Evolutionary conservation across 2,797 vertebrate genomes (phyloP), one percentile per base, ranked within the genome.

Genomic region (Carcharodon carcharias): DNA sequence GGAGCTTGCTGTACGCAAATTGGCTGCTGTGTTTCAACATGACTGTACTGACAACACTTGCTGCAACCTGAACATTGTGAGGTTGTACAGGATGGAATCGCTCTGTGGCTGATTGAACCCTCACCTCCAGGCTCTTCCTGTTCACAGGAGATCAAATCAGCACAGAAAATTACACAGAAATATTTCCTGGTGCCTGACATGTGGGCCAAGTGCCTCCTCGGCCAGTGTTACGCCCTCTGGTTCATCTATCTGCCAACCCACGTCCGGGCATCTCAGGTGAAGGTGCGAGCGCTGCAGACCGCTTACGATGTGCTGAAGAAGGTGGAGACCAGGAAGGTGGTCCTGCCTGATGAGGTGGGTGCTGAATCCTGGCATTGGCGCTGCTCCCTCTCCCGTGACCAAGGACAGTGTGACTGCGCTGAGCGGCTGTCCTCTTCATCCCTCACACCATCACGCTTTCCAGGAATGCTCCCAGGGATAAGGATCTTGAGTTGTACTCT

Each of bases 161-260:
- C 99, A 0, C 99, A 99, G 97, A 98, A 98, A 1, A 98, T 98
- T 93, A 99, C 99, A 0, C 99, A 99, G 97, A 99, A 99, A 96
- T 99, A 99, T 45, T 98, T 98, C 0, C 96, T 98, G 0, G 98
- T 98, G 87, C 98, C 99, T 0, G 99, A 99, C 97, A 98, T 99
- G 98, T 99, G 99, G 99, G 99, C 99, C 0, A 98, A 98, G 96
- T 99, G 98, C 91, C 97, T 99, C 96, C 98, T 99, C 97, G 99
- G 99, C 0, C 99, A 99, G 97, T 99, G 99, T 96, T 99, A 99
- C 0, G 99, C 99, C 0, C 98, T 99, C 69, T 99, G 99, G 99
- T 99, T 99, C 98, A 98, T 99, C 96, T 99, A 98, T 96, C 97
- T 99, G 97, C 99, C 99, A 96, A 98, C 99, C 0, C 99, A 98